These are phyloP conservation scores for Xylophagus ater DNA, from an alignment of 2,888 invertebrate species.

Conservation along the genomic window DNA sequence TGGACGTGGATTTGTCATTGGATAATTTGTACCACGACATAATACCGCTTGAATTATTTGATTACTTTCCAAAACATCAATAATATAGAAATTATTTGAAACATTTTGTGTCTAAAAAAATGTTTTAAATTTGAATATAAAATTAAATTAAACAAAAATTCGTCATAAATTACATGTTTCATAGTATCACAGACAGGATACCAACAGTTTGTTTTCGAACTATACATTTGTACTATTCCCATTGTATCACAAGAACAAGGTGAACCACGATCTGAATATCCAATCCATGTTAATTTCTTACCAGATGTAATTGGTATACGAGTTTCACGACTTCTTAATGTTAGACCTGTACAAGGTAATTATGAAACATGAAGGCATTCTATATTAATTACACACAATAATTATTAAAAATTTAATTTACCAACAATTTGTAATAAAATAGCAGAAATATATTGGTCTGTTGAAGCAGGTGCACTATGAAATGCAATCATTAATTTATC, in stretches of 20 bases:
- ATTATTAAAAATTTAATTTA: conserved; percentile 7
- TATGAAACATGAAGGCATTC: conserved; percentile 8
- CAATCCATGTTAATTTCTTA: conserved; percentile 59
- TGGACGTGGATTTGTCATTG: conserved; percentile 76
- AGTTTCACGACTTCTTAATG: conserved; percentile 43
- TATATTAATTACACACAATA: neutral
- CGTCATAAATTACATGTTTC: conserved; percentile 47
- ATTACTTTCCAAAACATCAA: conserved; percentile 65
- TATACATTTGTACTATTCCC: conserved; percentile 63
- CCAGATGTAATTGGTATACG: conserved; percentile 55
- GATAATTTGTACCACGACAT: conserved; percentile 82
- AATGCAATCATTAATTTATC: conserved; percentile 54
- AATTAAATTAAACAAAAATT: neutral
- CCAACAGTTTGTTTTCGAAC: conserved; percentile 62
- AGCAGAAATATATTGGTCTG: conserved; percentile 46
- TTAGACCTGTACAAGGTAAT: too few relatives aligned
- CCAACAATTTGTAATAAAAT: conserved; percentile 44
- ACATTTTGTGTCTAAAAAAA: conserved; percentile 47
- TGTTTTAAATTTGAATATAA: conserved; percentile 4
- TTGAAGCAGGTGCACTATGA: conserved; percentile 47
- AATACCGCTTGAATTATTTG: conserved; percentile 71
- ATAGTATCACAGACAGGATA: conserved; percentile 66
- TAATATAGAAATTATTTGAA: conserved; percentile 62
- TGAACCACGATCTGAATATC: conserved; percentile 69
- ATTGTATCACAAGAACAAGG: conserved; percentile 65